Conservation (phyloP, 2,888 invertebrate genomes). For the Ochropacha duplaris region DNA sequence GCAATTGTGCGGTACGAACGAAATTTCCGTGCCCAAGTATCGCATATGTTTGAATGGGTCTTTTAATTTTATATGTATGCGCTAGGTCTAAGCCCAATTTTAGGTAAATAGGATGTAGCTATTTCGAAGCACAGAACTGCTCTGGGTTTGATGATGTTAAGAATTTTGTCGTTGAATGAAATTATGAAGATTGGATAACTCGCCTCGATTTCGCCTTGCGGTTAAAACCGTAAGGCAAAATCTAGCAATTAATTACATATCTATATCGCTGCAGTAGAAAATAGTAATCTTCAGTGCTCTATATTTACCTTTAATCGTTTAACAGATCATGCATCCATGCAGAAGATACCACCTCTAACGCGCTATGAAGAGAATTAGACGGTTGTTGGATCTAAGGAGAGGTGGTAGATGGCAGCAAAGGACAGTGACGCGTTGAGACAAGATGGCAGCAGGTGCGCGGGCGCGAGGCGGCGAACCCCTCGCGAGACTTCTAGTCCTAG, state of each 20-base stretch:
- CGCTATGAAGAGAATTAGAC: constrained; percentile 50
- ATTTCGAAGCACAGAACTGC: neutral
- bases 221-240: too few relatives aligned
- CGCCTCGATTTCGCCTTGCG: too few relatives aligned
- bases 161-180: neutral
- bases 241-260: too few relatives aligned
- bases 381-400: constrained; percentile 39
- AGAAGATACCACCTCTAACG: constrained; percentile 15
- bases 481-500: constrained; percentile 69
- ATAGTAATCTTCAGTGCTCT: too few relatives aligned
- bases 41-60: constrained; percentile 2
- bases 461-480: constrained; percentile 65
- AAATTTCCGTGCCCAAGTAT: constrained; percentile 1
- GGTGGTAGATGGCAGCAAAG: constrained; percentile 66
- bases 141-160: neutral
- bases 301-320: neutral
- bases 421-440: constrained; percentile 62
- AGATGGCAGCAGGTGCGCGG: constrained; percentile 66
- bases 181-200: too few relatives aligned
- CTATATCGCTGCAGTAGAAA: too few relatives aligned
- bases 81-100: neutral
- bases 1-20: neutral
- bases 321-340: constrained; percentile 3
- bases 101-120: neutral
- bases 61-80: constrained; percentile 2